Percentiles rank a stretch among this genome's conserved stretches.
Conservation (phyloP, 1,140 invertebrate species). For the Lepidurus couesii region DNA sequence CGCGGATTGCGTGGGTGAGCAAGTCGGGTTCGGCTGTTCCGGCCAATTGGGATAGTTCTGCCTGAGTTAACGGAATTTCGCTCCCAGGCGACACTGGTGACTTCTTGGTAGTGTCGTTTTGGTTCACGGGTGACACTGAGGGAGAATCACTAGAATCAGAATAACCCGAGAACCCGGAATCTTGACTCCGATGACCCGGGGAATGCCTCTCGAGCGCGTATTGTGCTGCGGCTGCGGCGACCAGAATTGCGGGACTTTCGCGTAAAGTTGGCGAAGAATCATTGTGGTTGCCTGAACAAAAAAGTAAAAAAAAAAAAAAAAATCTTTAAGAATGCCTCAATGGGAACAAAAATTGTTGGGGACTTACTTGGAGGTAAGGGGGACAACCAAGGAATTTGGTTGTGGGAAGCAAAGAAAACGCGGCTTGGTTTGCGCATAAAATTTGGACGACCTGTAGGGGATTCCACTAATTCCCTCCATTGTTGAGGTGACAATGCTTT, state of each 20-base stretch:
- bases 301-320: background rate
- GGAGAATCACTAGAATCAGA: conserved; percentile 33
- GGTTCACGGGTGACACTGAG: background rate
- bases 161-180: conserved; percentile 33
- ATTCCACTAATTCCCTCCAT: conserved; percentile 28
- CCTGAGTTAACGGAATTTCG: background rate
- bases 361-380: background rate
- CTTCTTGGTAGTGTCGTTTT: background rate
- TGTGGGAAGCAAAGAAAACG: conserved; percentile 6
- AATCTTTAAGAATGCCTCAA: background rate
- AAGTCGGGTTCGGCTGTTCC: background rate
- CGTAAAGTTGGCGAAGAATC: background rate
- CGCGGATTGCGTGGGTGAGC: background rate
- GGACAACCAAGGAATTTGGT: conserved; percentile 7
- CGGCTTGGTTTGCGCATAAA: conserved; percentile 10
- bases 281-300: background rate
- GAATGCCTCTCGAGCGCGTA: conserved; percentile 28
- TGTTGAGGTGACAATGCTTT: conserved; percentile 32
- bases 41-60: background rate
- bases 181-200: conserved; percentile 32
- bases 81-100: background rate
- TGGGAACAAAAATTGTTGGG: background rate
- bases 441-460: conserved; percentile 5
- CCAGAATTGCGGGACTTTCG: conserved; percentile 12
- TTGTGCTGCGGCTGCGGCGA: conserved; percentile 22